Base-by-base conservation (phyloP, 1,140 invertebrate genomes). In the Arion vulgaris region DNA sequence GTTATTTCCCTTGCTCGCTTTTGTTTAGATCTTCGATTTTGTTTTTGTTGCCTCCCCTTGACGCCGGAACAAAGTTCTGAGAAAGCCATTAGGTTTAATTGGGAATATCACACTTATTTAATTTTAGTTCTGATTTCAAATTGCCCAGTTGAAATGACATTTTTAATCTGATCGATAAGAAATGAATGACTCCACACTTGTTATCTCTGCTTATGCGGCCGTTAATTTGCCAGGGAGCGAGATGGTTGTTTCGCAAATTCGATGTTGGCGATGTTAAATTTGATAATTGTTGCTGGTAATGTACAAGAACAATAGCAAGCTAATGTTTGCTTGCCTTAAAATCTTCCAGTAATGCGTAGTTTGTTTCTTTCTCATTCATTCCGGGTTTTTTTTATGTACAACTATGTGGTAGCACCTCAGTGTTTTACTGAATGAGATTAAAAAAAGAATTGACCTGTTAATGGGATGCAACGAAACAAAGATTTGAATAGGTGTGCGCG, bases 51-150 rank as follows among this genome's bases (percentile, higher is more conserved):
- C 11, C n/a, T 1, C 19, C 62, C 28, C 28, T 66, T 66, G n/a
- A 66, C 5, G 62, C 62, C 2, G 17, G 62, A 23, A 11, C 62
- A 1, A 66, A 32, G 62, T 66, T 66, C 4, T 28, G 4, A 66
- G 62, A 7, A 32, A 66, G 28, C 62, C 62, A 66, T 66, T 66
- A 66, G n/a, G n/a, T 66, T 15, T 66, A 66, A 66, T 32, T 66
- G 62, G 62, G n/a, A 66, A 66, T 66, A 66, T 66, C 62, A 66
- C 62, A 66, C 62, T 66, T 66, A 66, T 66, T 66, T 66, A 66
- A 66, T 66, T 66, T 66, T 66, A 66, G 62, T 66, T 66, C 62
- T 66, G 62, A 66, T 66, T 66, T 66, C 62, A 66, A 66, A 66
- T 7, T 66, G 62, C 62, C 62, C 62, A 32, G 62, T 66, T 66